Base-by-base conservation (phyloP, 2,113 vertebrate genomes). In the Rhadina sibilatrix region DNA sequence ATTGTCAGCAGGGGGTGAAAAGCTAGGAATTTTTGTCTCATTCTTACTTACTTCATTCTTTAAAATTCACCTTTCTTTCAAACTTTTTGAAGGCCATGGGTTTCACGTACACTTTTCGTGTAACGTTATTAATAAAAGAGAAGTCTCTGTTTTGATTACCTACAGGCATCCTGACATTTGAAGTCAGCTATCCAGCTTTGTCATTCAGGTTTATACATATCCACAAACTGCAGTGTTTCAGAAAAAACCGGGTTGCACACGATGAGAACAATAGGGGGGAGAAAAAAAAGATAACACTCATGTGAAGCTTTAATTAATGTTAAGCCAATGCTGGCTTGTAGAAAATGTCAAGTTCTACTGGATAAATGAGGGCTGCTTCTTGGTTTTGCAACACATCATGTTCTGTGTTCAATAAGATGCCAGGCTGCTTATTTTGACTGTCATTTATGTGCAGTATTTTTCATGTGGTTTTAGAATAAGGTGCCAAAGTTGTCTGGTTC, bases 231-330 rank as follows among this genome's bases (percentile, higher is more conserved):
- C 66, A 95, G 50, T 5, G 2, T 74, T 94, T 93, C 69, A 79
- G 40, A 46, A 69, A 5, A 25, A 25, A 25, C 75, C 3, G 3
- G 9, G 12, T 85, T 92, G 50, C 74, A 66, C 56, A n/a, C 44
- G 0, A 6, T 17, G 81, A 94, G 74, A 94, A 95, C 87, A 95
- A 91, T 75, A n/a, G 28, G 12, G 8, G 12, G 10, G 15, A 10
- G 20, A 4, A 5, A 52, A 76, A 76, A 68, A 52, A 88, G 74
- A 74, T 22, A 94, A 69, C 77, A 69, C 11, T 69, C 15, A 46
- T 78, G 61, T 5, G 5, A 97, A 82, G 60, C 57, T 82, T 94
- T 96, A 96, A 96, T 96, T 94, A 95, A 91, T 91, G 90, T 88
- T 95, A 90, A 93, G 66, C 63, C 94, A 89, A 57, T 79, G 54